phyloP scores from a whole-genome alignment of 2,888 invertebrate genomes.

The Nephrotoma flavescens region DNA sequence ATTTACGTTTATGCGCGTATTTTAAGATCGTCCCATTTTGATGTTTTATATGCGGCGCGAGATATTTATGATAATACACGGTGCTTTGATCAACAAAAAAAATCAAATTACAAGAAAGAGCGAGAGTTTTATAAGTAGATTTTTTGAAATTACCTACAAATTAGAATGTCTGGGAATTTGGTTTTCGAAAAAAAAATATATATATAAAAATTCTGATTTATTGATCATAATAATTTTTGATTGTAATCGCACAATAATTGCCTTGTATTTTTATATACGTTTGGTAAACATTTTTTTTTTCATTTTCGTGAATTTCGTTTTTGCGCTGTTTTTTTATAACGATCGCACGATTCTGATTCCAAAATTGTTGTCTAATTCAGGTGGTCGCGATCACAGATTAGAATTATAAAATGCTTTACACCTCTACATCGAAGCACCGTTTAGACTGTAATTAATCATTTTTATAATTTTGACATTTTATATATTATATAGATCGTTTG shows the following conservation, averaged over 20 bases:
- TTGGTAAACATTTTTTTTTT: neutral
- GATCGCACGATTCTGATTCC: neutral
- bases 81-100: neutral
- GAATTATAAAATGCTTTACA: neutral
- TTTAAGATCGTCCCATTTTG: neutral
- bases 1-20: neutral
- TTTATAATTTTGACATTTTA: neutral
- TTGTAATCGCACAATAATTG: neutral
- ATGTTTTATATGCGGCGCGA: neutral
- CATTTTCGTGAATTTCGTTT: neutral
- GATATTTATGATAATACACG: neutral
- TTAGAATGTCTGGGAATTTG: neutral
- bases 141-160: neutral
- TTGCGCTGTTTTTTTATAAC: neutral
- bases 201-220: neutral
- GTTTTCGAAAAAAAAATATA: neutral
- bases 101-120: neutral
- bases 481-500: neutral
- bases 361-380: neutral
- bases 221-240: neutral
- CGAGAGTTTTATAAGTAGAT: neutral
- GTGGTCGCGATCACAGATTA: neutral
- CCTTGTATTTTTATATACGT: neutral
- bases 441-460: neutral
- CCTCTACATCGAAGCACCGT: neutral